phyloP scores from a whole-genome alignment of 2,113 vertebrate species.

The Nicator chloris region DNA sequence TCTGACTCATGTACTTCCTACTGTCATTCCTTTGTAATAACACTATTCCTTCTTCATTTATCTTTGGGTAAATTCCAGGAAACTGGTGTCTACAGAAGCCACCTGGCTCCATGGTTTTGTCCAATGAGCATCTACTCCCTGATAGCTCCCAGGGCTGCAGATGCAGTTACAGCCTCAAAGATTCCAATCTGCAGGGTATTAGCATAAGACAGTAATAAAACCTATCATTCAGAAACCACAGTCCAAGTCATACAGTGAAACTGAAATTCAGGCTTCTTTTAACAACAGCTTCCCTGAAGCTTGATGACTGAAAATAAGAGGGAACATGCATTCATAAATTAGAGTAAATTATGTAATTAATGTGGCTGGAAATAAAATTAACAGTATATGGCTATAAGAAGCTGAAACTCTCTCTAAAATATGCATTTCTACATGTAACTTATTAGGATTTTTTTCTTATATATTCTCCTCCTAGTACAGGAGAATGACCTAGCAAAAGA shows the following conservation, averaged over 20 bases:
- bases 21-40: neutral
- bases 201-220: neutral
- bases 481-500: neutral
- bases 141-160: neutral
- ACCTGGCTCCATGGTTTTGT: neutral
- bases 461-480: neutral
- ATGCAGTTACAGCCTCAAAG: neutral
- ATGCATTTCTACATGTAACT: neutral
- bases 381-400: neutral
- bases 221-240: neutral
- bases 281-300: neutral
- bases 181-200: neutral
- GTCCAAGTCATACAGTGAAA: neutral
- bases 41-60: neutral
- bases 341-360: neutral
- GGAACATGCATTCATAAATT: neutral
- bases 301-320: neutral
- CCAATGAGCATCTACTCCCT: neutral
- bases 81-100: neutral
- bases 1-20: neutral
- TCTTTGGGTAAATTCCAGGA: neutral
- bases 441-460: neutral
- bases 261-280: neutral
- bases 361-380: neutral
- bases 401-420: neutral